phyloP scores from a whole-genome alignment of 53 echinoderm and acorn worm species.

The Arbacia lixula region DNA sequence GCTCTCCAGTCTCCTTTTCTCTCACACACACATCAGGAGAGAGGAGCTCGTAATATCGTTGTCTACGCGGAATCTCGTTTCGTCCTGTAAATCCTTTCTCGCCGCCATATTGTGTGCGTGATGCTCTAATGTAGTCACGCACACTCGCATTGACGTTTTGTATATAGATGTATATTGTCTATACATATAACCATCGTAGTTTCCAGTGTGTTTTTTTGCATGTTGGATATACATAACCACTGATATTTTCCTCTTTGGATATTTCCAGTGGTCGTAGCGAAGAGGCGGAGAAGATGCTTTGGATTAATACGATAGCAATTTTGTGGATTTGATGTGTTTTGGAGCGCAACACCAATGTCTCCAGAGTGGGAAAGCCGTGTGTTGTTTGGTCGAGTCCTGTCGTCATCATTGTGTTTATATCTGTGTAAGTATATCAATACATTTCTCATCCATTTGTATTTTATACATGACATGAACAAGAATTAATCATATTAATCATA shows the following conservation, averaged over 20 bases:
- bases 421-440: slow-evolving; percentile 45
- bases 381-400: slow-evolving; percentile 53
- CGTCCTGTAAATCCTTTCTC: slow-evolving; percentile 23
- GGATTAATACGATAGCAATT: slow-evolving; percentile 18
- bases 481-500: too few relatives aligned
- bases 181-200: slow-evolving; percentile 34
- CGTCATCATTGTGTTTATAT: slow-evolving; percentile 49
- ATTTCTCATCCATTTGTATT: not conserved
- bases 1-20: slow-evolving; percentile 14
- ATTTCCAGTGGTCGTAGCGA: slow-evolving; percentile 9
- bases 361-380: slow-evolving; percentile 58
- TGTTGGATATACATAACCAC: not conserved
- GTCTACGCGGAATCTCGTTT: slow-evolving; percentile 40
- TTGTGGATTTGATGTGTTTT: not conserved
- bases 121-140: slow-evolving; percentile 39
- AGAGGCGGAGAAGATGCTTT: slow-evolving; percentile 25
- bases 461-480: too few relatives aligned
- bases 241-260: slow-evolving; percentile 1
- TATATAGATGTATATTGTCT: slow-evolving; percentile 44
- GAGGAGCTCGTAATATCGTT: slow-evolving; percentile 31
- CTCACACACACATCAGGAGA: slow-evolving; percentile 26
- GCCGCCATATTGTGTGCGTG: slow-evolving; percentile 63
- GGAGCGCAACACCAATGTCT: slow-evolving; percentile 37
- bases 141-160: slow-evolving; percentile 23
- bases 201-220: slow-evolving; percentile 15